Conservation (phyloP, 1,140 invertebrate species). For the Drosophila oshimai region DNA sequence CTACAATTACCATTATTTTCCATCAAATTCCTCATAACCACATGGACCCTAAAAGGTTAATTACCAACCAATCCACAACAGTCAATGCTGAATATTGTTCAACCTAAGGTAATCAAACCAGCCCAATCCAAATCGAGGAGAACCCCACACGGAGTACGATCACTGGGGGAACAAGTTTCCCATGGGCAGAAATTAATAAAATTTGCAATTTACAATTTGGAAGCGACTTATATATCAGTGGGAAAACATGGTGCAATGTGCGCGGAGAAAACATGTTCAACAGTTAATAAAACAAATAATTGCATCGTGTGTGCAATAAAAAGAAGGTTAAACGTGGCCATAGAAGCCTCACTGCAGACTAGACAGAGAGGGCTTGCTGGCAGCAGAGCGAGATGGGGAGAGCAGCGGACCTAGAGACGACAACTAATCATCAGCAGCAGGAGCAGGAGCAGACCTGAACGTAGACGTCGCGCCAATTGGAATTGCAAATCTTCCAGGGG, state of each 20-base stretch:
- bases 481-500: slow-evolving; percentile 48
- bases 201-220: slow-evolving; percentile 72
- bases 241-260: slow-evolving; percentile 47
- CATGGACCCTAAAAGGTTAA: slow-evolving; percentile 53
- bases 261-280: slow-evolving; percentile 66
- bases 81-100: slow-evolving; percentile 19
- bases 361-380: background rate
- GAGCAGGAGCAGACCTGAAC: slow-evolving; percentile 1
- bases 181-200: slow-evolving; percentile 66
- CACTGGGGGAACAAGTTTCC: slow-evolving; percentile 40
- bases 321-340: slow-evolving; percentile 67
- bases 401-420: slow-evolving; percentile 40
- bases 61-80: slow-evolving; percentile 18
- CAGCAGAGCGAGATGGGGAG: background rate
- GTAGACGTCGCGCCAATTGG: slow-evolving; percentile 48
- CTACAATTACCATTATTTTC: slow-evolving; percentile 1
- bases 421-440: slow-evolving; percentile 41
- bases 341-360: slow-evolving; percentile 33
- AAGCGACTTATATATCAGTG: slow-evolving; percentile 55
- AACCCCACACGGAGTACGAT: slow-evolving; percentile 23
- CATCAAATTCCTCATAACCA: background rate
- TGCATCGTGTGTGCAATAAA: slow-evolving; percentile 78
- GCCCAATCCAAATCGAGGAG: slow-evolving; percentile 1
- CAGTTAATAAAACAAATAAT: slow-evolving; percentile 82
- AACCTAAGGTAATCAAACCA: slow-evolving; percentile 1